A percentile compares a stretch with the other conserved stretches of the same genome.
phyloP scores from a whole-genome alignment of 1,140 invertebrate species.

The Procambarus virginalis region DNA sequence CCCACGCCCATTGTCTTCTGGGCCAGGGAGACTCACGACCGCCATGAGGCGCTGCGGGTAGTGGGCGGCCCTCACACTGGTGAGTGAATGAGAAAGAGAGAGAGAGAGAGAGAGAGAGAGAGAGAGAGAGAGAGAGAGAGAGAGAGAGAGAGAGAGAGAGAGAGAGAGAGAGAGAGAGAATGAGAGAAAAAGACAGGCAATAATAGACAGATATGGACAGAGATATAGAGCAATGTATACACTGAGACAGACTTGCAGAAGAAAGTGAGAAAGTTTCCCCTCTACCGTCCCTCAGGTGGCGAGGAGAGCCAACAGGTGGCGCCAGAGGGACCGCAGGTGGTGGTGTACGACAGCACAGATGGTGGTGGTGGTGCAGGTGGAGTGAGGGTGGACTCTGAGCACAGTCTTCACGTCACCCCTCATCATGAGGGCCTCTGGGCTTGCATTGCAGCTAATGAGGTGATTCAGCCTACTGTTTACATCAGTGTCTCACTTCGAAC shows the following conservation, averaged over 20 bases:
- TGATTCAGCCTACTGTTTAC: background rate
- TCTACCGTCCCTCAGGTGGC: background rate
- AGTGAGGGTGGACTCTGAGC: constrained; percentile 14
- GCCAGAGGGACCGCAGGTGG: constrained; percentile 3
- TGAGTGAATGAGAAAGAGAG: background rate
- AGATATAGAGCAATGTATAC: too few species aligned
- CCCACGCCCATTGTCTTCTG: constrained; percentile 57
- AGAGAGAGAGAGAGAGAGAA: too few species aligned
- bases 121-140: too few species aligned
- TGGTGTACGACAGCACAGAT: background rate
- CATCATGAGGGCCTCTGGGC: constrained; percentile 46
- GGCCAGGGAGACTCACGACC: constrained; percentile 51
- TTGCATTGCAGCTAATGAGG: constrained; percentile 57
- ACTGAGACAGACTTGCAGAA: too few species aligned
- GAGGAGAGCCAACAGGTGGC: background rate
- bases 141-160: too few species aligned
- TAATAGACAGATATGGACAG: too few species aligned
- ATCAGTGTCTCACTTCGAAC: too few species aligned
- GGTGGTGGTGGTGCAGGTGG: background rate
- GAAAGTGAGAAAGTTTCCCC: background rate
- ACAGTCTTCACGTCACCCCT: constrained; percentile 46
- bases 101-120: too few species aligned
- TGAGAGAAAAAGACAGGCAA: too few species aligned
- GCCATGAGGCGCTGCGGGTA: background rate
- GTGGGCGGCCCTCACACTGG: background rate